Conservation (phyloP, 2,888 invertebrate genomes). For the Lapara coniferarum region DNA sequence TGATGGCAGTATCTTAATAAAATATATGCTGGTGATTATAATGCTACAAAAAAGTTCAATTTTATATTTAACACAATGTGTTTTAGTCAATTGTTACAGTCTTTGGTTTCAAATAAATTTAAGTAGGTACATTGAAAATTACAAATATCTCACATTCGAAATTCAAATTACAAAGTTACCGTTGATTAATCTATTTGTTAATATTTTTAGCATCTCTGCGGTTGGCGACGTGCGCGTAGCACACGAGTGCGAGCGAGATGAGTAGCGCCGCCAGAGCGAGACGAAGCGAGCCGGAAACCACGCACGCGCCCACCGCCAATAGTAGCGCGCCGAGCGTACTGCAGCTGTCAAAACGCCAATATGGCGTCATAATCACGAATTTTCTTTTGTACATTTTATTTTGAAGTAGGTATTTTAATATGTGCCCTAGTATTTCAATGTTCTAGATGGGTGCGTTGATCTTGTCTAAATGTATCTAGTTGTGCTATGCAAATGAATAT, state of each 20-base stretch:
- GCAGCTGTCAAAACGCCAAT: slow-evolving; percentile 48
- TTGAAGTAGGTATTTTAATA: not conserved
- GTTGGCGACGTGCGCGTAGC: slow-evolving; percentile 34
- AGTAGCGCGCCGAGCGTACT: slow-evolving; percentile 60
- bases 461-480: not conserved
- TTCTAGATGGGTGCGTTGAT: too few species aligned
- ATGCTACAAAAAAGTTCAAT: not conserved
- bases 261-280: slow-evolving; percentile 69
- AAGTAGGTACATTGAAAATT: not conserved
- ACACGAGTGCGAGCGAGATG: slow-evolving; percentile 60
- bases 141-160: not conserved
- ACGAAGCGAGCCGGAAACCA: slow-evolving; percentile 67
- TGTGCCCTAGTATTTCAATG: not conserved
- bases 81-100: not conserved
- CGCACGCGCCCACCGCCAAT: slow-evolving; percentile 63
- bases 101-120: slow-evolving; percentile 9
- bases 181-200: slow-evolving; percentile 14
- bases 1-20: slow-evolving; percentile 13
- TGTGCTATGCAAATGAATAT: too few species aligned
- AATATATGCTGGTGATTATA: not conserved
- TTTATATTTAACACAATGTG: not conserved
- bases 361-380: slow-evolving; percentile 26
- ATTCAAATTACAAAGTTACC: slow-evolving; percentile 8
- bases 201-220: slow-evolving; percentile 26
- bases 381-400: slow-evolving; percentile 6